Conservation (phyloP, 2,797 vertebrate genomes). For the Dipus sagitta region DNA sequence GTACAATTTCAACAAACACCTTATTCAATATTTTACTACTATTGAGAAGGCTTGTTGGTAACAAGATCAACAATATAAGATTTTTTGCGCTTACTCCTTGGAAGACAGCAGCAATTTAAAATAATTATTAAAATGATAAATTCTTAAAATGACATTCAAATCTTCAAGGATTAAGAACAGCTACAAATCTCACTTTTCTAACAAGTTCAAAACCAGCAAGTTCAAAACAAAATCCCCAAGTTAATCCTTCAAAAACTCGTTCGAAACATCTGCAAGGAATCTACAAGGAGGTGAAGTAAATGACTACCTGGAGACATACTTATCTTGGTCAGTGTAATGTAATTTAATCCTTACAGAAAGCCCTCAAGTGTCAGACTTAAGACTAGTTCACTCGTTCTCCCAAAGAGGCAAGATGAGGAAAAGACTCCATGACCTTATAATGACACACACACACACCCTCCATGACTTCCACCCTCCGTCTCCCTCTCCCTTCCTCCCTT, state of each 20-base stretch:
- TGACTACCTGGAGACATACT: not conserved
- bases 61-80: conserved; percentile 27
- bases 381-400: conserved; percentile 1
- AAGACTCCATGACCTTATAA: conserved; percentile 15
- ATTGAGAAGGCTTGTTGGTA: conserved; percentile 34
- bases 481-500: not conserved
- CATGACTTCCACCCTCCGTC: conserved; percentile 29
- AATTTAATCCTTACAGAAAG: conserved; percentile 48
- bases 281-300: not conserved
- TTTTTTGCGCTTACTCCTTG: conserved; percentile 46
- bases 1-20: conserved; percentile 51
- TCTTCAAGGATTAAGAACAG: conserved; percentile 25
- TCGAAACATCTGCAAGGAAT: conserved; percentile 13
- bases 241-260: conserved; percentile 45
- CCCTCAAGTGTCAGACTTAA: conserved; percentile 3
- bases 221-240: not conserved
- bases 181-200: conserved; percentile 50
- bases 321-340: not conserved
- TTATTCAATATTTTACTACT: conserved; percentile 53
- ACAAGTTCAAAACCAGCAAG: conserved; percentile 50
- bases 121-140: conserved; percentile 13
- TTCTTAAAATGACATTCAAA: conserved; percentile 19
- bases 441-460: not conserved
- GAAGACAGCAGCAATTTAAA: conserved; percentile 42
- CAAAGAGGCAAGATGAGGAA: conserved; percentile 1